Base-by-base conservation (phyloP, 2,888 invertebrate genomes). In the Cryptocephalus primarius region DNA sequence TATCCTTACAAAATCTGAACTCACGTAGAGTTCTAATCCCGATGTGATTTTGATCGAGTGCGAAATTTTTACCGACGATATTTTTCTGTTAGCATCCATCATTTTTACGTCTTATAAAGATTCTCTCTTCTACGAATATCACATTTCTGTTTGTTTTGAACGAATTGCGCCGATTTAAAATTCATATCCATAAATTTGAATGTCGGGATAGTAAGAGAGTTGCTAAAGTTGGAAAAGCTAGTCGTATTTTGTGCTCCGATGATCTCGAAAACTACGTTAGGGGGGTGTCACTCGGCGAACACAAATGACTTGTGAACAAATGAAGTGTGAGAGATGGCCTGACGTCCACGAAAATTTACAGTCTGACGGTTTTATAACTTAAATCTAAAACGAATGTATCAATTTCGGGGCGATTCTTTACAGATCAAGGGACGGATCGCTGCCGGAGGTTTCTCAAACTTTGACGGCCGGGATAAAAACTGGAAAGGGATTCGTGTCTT, bases 161-260 rank as follows among this genome's bases (percentile, higher is more conserved):
- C 22, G 22, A 22, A 22, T 22, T 22, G 22, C 22, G 22, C 22
- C 22, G 22, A 22, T 48, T 51, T 51, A 45, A 48, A 51, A 54
- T 51, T 52, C 50, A 55, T 51, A 54, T 50, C 53, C 47, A 48
- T 55, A 54, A 56, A 57, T 56, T 52, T 55, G 55, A 50, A 53
- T 50, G 51, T 51, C 41, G 53, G 48, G 46, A 48, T 50, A 43
- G 48, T 50, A 50, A 52, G 54, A 49, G 55, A 50, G 48, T 51
- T 55, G 47, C 56, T 58, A 59, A 62, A 64, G 63, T 60, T 60
- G 52, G 55, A 57, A 55, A 60, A 62, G 60, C 59, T 60, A 63
- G 62, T 60, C 66, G 65, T 65, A 68, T 68, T 68, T 67, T 60
- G 61, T 64, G 66, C 67, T 68, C 65, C 66, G 60, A 52, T 66